Conservation (phyloP, 2,888 invertebrate species). For the Clanis bilineata region DNA sequence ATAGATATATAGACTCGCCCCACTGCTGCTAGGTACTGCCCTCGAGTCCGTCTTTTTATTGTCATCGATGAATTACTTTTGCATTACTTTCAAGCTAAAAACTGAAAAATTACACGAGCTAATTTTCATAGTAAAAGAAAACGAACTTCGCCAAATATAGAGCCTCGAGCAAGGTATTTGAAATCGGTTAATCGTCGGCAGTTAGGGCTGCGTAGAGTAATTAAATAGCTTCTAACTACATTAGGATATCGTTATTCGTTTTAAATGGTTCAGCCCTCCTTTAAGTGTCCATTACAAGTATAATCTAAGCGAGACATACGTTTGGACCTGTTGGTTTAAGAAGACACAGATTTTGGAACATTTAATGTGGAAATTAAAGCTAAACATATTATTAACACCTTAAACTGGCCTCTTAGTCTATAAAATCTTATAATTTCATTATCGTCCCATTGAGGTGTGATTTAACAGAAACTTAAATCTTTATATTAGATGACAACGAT, state of each 20-base stretch:
- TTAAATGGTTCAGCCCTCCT: slow-evolving; percentile 45
- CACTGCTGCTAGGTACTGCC: too few relatives aligned
- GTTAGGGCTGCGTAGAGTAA: slow-evolving; percentile 51
- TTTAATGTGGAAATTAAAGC: too few relatives aligned
- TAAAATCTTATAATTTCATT: too few relatives aligned
- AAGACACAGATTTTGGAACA: slow-evolving; percentile 1
- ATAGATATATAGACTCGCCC: too few relatives aligned
- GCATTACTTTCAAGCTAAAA: too few relatives aligned
- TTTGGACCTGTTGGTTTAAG: slow-evolving; percentile 26
- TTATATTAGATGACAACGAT: too few relatives aligned
- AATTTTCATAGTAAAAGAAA: not conserved
- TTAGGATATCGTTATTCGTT: slow-evolving; percentile 57
- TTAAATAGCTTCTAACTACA: slow-evolving; percentile 52
- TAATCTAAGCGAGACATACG: slow-evolving; percentile 45
- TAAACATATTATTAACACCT: too few relatives aligned
- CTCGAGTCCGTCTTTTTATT: too few relatives aligned
- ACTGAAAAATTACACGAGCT: not conserved
- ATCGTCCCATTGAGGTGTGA: too few relatives aligned
- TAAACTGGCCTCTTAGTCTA: too few relatives aligned
- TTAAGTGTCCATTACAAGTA: slow-evolving; percentile 50
- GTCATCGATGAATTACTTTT: too few relatives aligned
- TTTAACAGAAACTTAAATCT: too few relatives aligned
- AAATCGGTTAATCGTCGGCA: slow-evolving; percentile 35
- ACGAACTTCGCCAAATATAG: not conserved
- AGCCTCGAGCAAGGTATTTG: slow-evolving; percentile 20